Evolutionary conservation across 2,797 vertebrate genomes (phyloP), one percentile per base, ranked within the genome.

Genomic region (Poecile montanus): DNA sequence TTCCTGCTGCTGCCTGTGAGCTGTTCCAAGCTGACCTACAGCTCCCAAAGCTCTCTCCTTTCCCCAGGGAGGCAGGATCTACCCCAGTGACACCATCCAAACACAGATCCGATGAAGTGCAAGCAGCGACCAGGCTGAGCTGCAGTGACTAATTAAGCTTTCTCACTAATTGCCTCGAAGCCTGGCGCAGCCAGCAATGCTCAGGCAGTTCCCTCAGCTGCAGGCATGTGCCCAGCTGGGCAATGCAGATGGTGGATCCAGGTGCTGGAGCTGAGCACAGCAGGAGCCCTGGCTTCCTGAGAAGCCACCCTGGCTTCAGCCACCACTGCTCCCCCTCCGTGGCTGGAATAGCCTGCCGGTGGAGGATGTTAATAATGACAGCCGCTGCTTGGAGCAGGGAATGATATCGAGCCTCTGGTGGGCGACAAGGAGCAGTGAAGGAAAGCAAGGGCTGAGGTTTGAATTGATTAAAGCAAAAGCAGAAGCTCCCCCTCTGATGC

Each of bases 161-260:
- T n/a, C 81, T 87, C 44, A 9, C 34, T 89, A 87, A 93, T 63
- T 71, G 87, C 58, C 68, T 80, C 1, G 3, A 54, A 66, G 85
- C 63, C 44, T 0, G 0, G 66, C 0, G 0, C 70, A 30, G 27
- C 34, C 50, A 62, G 45, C 78, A 56, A 44, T 20, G 19, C 65
- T 60, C 44, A 13, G 61, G 48, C 11, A 10, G 17, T 9, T 68
- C 70, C 65, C 36, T 48, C n/a, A 9, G 54, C 89, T 0, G 0
- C 32, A 36, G 63, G 40, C 53, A n/a, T 0, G 0, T 44, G 66
- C n/a, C 68, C 78, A 16, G 62, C 48, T 9, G 22, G 44, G 51
- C 6, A n/a, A n/a, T 15, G 79, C 21, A 12, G 42, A 22, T 2
- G 36, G 38, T 21, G 63, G 51, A 78, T 17, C 80, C 73, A 65